Percentiles rank a stretch among this genome's conserved stretches.
These are phyloP conservation scores for Brachyrhaphis roseni DNA, from an alignment of 2,797 vertebrate species.

Conservation along the genomic window DNA sequence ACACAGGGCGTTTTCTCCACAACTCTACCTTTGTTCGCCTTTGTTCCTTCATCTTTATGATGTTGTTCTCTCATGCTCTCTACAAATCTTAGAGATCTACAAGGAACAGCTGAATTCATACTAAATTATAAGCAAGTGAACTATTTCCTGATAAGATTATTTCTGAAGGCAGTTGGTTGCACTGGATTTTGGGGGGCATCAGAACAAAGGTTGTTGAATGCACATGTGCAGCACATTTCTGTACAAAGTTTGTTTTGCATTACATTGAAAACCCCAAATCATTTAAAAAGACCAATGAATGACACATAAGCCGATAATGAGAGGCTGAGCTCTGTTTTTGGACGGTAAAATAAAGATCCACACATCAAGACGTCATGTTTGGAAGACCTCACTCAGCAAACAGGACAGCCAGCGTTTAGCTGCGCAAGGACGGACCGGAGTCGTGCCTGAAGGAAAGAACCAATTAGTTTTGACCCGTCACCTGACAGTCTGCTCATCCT, in stretches of 20 bases:
- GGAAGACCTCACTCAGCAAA: conserved; percentile 25
- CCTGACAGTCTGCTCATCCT: conserved; percentile 69
- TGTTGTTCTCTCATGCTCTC: neutral
- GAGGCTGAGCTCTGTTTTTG: neutral
- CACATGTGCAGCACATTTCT: neutral
- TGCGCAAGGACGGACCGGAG: conserved; percentile 33
- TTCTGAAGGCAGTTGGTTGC: neutral
- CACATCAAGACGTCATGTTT: conserved; percentile 25
- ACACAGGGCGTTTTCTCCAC: neutral
- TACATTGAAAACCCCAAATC: neutral
- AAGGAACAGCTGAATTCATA: neutral
- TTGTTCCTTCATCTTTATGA: neutral
- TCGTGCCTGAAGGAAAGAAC: conserved; percentile 47
- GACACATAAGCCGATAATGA: neutral
- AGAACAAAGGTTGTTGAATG: neutral
- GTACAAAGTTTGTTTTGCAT: neutral
- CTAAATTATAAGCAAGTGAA: neutral
- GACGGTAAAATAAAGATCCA: conserved; percentile 21
- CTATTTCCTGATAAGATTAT: neutral
- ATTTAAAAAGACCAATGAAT: conserved; percentile 1
- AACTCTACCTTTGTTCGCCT: neutral
- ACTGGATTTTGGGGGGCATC: neutral
- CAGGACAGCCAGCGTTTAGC: conserved; percentile 31
- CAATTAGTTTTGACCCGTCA: conserved; percentile 74
- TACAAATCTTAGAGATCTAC: neutral